Conservation (phyloP, 1,140 invertebrate genomes). For the Lasaia peninsularis region DNA sequence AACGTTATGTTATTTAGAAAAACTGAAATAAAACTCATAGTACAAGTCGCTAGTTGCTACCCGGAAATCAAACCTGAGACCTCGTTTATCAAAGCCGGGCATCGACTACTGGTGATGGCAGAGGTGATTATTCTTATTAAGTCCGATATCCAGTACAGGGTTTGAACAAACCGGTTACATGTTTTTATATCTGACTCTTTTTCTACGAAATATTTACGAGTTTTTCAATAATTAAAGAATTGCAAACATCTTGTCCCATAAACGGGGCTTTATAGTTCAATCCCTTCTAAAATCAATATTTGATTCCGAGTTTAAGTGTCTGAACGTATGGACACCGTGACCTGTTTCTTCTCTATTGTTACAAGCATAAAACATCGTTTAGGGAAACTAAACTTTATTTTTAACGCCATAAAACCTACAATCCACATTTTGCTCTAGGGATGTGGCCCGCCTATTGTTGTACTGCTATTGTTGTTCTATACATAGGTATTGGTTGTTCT, state of each 20-base stretch:
- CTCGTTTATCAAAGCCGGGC: no score
- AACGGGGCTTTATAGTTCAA: neutral
- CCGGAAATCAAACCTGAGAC: no score
- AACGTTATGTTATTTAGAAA: no score
- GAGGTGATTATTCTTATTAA: no score
- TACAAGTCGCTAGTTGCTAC: no score
- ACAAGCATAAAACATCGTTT: constrained; percentile 2
- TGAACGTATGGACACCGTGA: constrained; percentile 18
- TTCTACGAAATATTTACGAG: no score
- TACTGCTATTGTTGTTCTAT: constrained; percentile 12
- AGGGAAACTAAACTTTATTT: constrained; percentile 10
- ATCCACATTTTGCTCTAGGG: constrained; percentile 1
- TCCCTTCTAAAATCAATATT: constrained; percentile 19
- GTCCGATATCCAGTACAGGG: no score
- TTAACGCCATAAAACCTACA: neutral
- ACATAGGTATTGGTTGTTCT: constrained; percentile 4
- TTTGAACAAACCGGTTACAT: no score
- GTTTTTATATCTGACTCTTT: no score
- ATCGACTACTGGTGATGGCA: no score
- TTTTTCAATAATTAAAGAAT: neutral
- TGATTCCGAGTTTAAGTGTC: constrained; percentile 21
- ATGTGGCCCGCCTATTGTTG: constrained; percentile 15
- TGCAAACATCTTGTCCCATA: neutral
- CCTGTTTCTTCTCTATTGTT: constrained; percentile 14
- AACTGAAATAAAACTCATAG: no score